Evolutionary conservation across 1,140 invertebrate species (phyloP).

Genomic region (Dryas iulia): DNA sequence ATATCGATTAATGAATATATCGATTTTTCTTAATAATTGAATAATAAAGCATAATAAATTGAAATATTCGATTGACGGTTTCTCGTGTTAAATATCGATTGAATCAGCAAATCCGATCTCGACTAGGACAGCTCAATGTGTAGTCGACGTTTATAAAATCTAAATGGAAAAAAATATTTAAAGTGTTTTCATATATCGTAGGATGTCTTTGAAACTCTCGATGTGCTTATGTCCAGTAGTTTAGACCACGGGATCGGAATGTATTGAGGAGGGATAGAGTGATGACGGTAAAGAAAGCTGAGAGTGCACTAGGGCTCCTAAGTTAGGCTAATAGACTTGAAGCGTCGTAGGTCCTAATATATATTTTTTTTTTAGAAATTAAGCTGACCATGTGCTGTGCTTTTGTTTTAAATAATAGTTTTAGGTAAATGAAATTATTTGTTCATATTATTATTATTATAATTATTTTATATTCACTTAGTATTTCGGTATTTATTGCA

Average conservation of each 20-base stretch:
- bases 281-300: not conserved
- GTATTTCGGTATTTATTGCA: slow-evolving; percentile 74
- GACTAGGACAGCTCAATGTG: slow-evolving; percentile 73
- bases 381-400: slow-evolving; percentile 80
- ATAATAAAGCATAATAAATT: not conserved
- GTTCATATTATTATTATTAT: slow-evolving; percentile 56
- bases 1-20: not conserved
- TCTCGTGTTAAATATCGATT: not conserved
- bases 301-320: slow-evolving; percentile 64
- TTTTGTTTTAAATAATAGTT: slow-evolving; percentile 76
- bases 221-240: slow-evolving; percentile 78
- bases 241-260: slow-evolving; percentile 48
- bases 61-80: not conserved
- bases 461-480: slow-evolving; percentile 57
- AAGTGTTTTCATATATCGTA: slow-evolving; percentile 69
- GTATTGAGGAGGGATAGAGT: slow-evolving; percentile 19
- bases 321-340: slow-evolving; percentile 68
- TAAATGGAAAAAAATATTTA: slow-evolving; percentile 48
- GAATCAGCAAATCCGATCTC: slow-evolving; percentile 46
- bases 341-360: slow-evolving; percentile 68
- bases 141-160: slow-evolving; percentile 57
- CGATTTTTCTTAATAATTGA: not conserved
- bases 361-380: slow-evolving; percentile 62
- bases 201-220: slow-evolving; percentile 76
- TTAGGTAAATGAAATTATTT: slow-evolving; percentile 74